Base-by-base conservation (phyloP, 2,888 invertebrate genomes). In the Caenorhabditis macrosperma region DNA sequence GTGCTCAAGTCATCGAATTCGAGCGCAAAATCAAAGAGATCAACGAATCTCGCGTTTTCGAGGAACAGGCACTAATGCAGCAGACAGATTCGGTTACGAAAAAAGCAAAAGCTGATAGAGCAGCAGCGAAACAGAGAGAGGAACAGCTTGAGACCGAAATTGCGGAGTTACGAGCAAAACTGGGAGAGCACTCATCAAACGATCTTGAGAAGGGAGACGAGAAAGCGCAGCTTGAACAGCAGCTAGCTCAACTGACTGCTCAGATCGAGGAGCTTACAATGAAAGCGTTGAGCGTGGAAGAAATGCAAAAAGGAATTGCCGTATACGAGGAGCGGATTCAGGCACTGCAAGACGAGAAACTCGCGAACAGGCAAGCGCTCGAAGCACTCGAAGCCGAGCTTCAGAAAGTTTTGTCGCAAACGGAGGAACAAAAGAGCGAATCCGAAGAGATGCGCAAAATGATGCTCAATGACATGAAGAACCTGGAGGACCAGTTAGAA, bases 1-100 rank as follows among this genome's bases (percentile, higher is more conserved):
- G 50, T 7, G 35, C 20, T 6, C 38, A 55, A 24, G 35, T 68
- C 15, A 33, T 22, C 12, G 9, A n/a, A 2, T 48, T 68, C 30
- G 24, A 50, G 24, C 28, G 17, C 6, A 20, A 26, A 15, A 33
- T 76, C 10, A 26, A 26, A n/a, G 61, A 76, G 15, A 68, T 61
- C 15, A 46, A 61, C 0, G 68, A 68, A 41, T 46, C 67, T 26
- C 60, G 76, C n/a, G 15, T 30, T 26, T 76, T 48, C 28, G 76
- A 76, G n/a, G 68, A 68, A 15, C 20, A 55, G n/a, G 38, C 55
- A 26, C 20, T 76, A 54, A 61, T 57, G 28, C 35, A 76, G 52
- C 64, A 76, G 48, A 55, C 60, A 35, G 68, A 76, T 2, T 41
- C 61, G 4, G 30, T 63, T 4, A 33, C 10, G 4, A 68, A 61